Evolutionary conservation across 2,797 vertebrate species (phyloP).

Genomic region (Nasua narica): DNA sequence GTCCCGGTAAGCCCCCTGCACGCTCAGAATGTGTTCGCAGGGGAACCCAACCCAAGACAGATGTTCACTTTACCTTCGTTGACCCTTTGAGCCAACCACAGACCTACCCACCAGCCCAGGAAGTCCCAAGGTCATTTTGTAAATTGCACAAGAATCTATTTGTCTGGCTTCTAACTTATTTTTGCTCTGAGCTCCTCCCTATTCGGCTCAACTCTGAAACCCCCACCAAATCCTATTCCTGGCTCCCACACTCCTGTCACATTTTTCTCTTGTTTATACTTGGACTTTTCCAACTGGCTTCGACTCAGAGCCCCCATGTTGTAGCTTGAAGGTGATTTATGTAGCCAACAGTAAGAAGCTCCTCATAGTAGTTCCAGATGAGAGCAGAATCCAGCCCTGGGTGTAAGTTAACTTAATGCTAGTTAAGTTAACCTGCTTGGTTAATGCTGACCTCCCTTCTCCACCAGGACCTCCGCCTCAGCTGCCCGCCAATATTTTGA

Average conservation of each 20-base stretch:
- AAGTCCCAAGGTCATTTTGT: background rate
- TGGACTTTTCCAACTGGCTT: background rate
- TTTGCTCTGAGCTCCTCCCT: background rate
- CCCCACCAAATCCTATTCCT: background rate
- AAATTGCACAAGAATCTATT: background rate
- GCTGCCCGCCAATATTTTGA: background rate
- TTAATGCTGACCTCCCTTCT: background rate
- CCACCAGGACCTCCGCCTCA: fast-evolving
- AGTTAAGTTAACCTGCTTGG: background rate
- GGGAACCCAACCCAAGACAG: background rate
- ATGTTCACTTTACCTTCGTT: background rate
- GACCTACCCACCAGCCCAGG: background rate
- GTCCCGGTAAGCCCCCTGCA: background rate
- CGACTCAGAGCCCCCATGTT: background rate
- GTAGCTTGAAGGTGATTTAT: background rate
- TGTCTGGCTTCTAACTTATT: background rate
- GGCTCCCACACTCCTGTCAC: background rate
- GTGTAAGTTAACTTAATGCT: background rate
- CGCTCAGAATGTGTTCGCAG: background rate
- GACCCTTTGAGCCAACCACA: background rate
- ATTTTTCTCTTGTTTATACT: background rate
- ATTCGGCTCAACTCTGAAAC: background rate
- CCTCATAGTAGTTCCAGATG: background rate
- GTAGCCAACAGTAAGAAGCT: background rate
- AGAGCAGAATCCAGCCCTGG: background rate